Percentiles rank a stretch among this genome's conserved stretches.
These are phyloP conservation scores for Rhinichthys klamathensis DNA, from an alignment of 2,113 vertebrate species.

Conservation along the genomic window DNA sequence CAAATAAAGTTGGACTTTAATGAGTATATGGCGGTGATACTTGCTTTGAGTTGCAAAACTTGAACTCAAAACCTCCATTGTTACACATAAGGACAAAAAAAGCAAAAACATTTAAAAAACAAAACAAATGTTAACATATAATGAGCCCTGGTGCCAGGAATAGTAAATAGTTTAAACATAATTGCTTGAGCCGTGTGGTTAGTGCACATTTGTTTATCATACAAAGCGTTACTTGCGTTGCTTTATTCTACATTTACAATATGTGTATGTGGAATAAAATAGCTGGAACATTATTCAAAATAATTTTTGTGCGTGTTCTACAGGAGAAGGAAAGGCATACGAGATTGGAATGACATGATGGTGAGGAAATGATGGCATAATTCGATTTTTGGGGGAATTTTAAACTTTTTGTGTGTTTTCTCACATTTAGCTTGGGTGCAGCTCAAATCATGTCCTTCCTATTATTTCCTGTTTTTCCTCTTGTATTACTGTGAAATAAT, in stretches of 20 bases:
- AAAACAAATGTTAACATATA: slow-evolving; percentile 10
- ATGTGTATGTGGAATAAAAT: not conserved
- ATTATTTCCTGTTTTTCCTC: not conserved
- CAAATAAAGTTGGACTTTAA: slow-evolving; percentile 20
- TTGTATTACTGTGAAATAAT: not conserved
- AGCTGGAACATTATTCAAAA: not conserved
- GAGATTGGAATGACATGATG: not conserved
- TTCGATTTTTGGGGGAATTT: no score
- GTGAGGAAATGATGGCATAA: not conserved
- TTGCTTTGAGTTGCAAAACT: not conserved
- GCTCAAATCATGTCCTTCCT: not conserved
- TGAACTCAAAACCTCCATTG: not conserved
- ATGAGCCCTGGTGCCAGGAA: not conserved
- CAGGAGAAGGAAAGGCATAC: not conserved
- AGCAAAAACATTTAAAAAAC: not conserved
- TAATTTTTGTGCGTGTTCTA: not conserved
- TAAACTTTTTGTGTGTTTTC: not conserved
- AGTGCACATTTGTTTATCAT: not conserved
- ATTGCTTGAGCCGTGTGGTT: not conserved
- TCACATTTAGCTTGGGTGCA: not conserved
- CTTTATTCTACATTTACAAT: not conserved
- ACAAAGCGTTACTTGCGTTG: not conserved
- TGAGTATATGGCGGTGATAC: slow-evolving; percentile 1
- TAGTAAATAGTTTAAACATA: not conserved
- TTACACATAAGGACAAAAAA: not conserved